Conservation (phyloP, 2,797 vertebrate species). For the Pyrocephalus nanus region DNA sequence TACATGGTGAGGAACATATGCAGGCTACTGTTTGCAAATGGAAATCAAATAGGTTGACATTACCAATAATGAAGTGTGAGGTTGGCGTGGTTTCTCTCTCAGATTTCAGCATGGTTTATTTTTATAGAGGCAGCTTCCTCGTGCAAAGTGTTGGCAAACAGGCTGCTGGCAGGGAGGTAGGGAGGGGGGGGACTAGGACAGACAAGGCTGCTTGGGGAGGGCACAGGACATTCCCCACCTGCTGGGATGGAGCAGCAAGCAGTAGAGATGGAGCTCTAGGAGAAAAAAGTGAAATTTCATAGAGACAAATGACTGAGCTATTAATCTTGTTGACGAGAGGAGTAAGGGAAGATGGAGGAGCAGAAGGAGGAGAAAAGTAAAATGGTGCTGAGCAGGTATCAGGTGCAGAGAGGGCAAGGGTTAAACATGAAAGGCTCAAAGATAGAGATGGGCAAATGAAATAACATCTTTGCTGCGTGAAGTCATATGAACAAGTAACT, state of each 20-base stretch:
- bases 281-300: neutral
- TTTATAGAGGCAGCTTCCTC: conserved; percentile 62
- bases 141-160: conserved; percentile 60
- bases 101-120: conserved; percentile 57
- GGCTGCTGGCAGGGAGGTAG: neutral
- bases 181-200: neutral
- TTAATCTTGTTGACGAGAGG: neutral
- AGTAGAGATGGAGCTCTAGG: neutral
- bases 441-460: neutral
- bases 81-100: conserved; percentile 43
- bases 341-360: neutral
- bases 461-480: neutral
- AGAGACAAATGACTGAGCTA: neutral
- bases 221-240: neutral
- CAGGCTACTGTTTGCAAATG: conserved; percentile 40
- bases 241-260: neutral
- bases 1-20: neutral
- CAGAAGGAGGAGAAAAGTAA: neutral
- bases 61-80: conserved; percentile 55
- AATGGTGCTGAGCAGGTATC: neutral
- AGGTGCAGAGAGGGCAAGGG: neutral
- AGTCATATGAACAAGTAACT: neutral
- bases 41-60: conserved; percentile 51
- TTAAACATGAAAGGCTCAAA: neutral
- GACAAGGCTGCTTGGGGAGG: neutral